Evolutionary conservation across 2,888 invertebrate species (phyloP), one percentile per base, ranked within the genome.

Genomic region (Lasioglossum figueresi): DNA sequence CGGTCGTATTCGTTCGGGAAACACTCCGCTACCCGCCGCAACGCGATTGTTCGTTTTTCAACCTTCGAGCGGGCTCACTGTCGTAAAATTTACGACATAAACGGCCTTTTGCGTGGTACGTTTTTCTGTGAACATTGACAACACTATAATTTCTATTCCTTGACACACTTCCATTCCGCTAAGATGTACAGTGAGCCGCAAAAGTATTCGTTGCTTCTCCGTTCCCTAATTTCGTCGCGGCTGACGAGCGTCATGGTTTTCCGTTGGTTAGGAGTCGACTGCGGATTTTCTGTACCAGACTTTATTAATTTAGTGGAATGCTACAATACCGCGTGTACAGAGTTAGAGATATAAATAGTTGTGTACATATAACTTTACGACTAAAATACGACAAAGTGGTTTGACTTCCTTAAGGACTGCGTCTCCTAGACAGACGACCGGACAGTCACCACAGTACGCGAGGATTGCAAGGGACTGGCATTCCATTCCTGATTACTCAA

Each of bases 81-180:
- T 63, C 31, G 59, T 63, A 27, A 63, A 63, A 63, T 63, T 63
- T 63, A 63, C 59, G 59, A 63, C 59, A 63, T 16, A 16, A 16
- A 63, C 16, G 59, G 59, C 16, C 31, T 31, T 63, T 63, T 6
- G 59, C 59, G 59, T 63, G 59, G 16, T 63, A 63, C 59, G 59
- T 63, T 27, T 63, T 63, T 63, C 59, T 27, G 14, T 31, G 59
- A 63, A 27, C 59, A 63, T 63, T 16, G 27, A 63, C 59, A 16
- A 63, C 59, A 16, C 59, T 12, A 31, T 63, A 31, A 63, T 63
- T 63, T 16, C 59, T 63, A 63, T 63, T 63, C 59, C 59, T 63
- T 63, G 59, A 63, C 59, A 63, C 59, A 63, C 59, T 63, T 63
- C 27, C 59, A 63, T 16, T 63, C 31, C 59, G 5, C 59, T 2